Evolutionary conservation across 2,888 invertebrate species (phyloP).

Genomic region (Plusia festucae): DNA sequence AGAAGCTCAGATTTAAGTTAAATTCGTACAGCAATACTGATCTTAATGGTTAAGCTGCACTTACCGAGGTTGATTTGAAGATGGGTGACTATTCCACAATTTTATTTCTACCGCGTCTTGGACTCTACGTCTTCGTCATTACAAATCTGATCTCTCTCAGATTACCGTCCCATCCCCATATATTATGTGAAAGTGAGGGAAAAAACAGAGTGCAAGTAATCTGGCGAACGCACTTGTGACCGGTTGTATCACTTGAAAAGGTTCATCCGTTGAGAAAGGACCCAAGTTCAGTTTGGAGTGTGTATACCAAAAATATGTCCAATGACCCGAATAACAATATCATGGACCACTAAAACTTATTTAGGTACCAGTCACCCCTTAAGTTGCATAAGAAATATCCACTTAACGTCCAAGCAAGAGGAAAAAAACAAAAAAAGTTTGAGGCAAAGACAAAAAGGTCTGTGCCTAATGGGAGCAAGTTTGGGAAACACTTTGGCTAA

Average conservation of each 20-base stretch:
- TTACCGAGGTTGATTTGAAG: background rate
- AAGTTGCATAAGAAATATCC: slow-evolving; percentile 76
- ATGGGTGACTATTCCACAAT: background rate
- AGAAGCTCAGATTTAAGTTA: too few relatives aligned
- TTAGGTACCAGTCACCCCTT: slow-evolving; percentile 33
- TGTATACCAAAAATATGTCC: background rate
- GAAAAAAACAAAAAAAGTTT: slow-evolving; percentile 79
- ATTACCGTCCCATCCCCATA: background rate
- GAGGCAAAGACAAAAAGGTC: slow-evolving; percentile 84
- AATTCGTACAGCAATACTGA: too few relatives aligned
- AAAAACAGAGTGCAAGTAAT: background rate
- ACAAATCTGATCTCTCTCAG: background rate
- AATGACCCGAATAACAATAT: background rate
- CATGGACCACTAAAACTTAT: slow-evolving; percentile 20
- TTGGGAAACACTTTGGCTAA: slow-evolving; percentile 88
- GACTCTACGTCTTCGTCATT: too few relatives aligned
- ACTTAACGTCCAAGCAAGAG: slow-evolving; percentile 74
- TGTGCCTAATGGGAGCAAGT: slow-evolving; percentile 84
- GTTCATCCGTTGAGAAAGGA: background rate
- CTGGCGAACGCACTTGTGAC: background rate
- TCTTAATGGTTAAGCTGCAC: background rate
- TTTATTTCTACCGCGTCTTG: background rate
- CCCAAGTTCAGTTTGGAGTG: background rate
- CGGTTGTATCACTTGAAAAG: background rate
- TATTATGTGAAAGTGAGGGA: background rate